Percentiles rank a stretch among this genome's conserved stretches.
These are phyloP conservation scores for Passer montanus DNA, from an alignment of 2,113 vertebrate species.

Conservation along the genomic window DNA sequence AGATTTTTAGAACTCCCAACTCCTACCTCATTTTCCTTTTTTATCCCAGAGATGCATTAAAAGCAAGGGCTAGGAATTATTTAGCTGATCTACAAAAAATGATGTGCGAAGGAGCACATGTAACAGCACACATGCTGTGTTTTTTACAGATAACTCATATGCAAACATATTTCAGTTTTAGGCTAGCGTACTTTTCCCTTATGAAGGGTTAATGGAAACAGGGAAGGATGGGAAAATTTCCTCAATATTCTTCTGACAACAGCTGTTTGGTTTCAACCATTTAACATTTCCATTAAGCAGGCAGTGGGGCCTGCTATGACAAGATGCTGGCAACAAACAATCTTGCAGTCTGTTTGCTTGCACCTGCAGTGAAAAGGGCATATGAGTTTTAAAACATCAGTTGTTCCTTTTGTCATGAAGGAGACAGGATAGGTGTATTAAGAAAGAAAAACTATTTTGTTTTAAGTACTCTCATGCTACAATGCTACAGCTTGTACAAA, in stretches of 20 bases:
- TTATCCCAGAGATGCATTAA: background rate
- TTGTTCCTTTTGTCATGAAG: background rate
- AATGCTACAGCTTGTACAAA: background rate
- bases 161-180: background rate
- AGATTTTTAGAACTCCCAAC: background rate
- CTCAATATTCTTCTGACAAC: background rate
- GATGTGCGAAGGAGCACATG: fast-evolving
- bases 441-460: background rate
- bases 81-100: background rate
- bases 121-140: fast-evolving
- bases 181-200: background rate
- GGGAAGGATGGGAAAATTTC: background rate
- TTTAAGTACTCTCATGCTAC: background rate
- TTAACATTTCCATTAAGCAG: slow-evolving; percentile 1
- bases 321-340: background rate
- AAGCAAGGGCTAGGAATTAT: background rate
- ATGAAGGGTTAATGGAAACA: background rate
- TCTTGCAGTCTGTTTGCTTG: background rate
- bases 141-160: background rate
- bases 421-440: background rate
- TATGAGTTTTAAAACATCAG: background rate
- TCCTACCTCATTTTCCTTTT: background rate
- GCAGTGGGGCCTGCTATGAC: background rate
- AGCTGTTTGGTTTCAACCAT: background rate
- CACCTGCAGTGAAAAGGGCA: background rate